phyloP scores from a whole-genome alignment of 2,113 vertebrate species.

The Dunckerocampus dactyliophorus region DNA sequence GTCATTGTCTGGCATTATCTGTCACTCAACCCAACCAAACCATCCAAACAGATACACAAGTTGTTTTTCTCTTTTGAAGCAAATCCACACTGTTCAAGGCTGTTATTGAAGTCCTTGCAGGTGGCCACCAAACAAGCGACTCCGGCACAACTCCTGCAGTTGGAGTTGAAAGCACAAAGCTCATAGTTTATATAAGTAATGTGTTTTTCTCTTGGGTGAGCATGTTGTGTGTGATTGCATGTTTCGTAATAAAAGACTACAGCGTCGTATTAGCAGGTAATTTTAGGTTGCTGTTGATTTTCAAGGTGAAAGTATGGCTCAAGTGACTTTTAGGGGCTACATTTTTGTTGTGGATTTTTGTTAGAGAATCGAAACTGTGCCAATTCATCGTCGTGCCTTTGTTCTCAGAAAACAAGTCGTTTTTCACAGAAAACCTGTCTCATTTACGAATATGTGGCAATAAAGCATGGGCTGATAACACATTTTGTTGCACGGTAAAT shows the following conservation, averaged over 20 bases:
- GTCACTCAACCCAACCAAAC: too few relatives aligned
- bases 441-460: too few relatives aligned
- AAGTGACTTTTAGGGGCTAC: slow-evolving; percentile 22
- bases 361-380: too few relatives aligned
- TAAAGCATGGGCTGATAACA: too few relatives aligned
- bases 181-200: not conserved
- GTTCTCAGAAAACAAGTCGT: not conserved
- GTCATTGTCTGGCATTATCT: too few relatives aligned
- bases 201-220: slow-evolving; percentile 36
- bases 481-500: too few relatives aligned
- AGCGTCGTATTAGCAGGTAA: slow-evolving; percentile 19
- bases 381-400: not conserved
- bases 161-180: slow-evolving; percentile 11
- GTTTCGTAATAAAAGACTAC: slow-evolving; percentile 40
- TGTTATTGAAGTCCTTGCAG: slow-evolving; percentile 56
- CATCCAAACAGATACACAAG: too few relatives aligned
- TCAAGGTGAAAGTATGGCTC: slow-evolving; percentile 29
- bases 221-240: slow-evolving; percentile 40
- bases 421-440: too few relatives aligned
- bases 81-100: slow-evolving; percentile 20
- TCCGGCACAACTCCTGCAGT: slow-evolving; percentile 39
- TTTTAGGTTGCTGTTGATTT: slow-evolving; percentile 14
- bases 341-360: slow-evolving; percentile 13
- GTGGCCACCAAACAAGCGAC: slow-evolving; percentile 42
- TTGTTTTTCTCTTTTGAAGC: slow-evolving; percentile 9